Base-by-base conservation (phyloP, 2,113 vertebrate species). In the Corydoras maculifer region DNA sequence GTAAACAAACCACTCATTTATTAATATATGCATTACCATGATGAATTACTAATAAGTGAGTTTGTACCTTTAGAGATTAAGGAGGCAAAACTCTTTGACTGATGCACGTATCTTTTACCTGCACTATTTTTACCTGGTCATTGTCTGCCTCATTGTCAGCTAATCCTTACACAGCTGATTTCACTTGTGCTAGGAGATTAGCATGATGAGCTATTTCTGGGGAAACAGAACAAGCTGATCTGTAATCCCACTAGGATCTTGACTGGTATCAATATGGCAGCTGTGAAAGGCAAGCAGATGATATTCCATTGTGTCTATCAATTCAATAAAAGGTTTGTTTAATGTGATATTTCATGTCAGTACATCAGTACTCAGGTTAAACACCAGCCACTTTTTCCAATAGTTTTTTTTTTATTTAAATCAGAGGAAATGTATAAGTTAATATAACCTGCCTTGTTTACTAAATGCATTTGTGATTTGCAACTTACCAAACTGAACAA, bases 121-220 rank as follows among this genome's bases (percentile, higher is more conserved):
- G 59, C 15, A 9, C 48, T n/a, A n/a, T 68, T 68, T 78, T 79
- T 68, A 74, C 77, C 58, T 55, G 25, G 54, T 76, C 68, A 61
- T 74, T 62, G 50, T 57, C 68, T 61, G 35, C 49, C 61, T 73
- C 58, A 55, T 77, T 73, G 68, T 64, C 70, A 62, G 73, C 60
- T 82, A 82, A 86, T 83, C 84, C 83, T 70, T 65, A 70, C 65
- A 66, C 74, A 55, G 77, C 72, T 82, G 61, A 72, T 81, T 76
- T 79, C 76, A 81, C 81, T 77, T 65, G 65, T 80, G 73, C 13
- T 71, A 61, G 67, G 65, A 69, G 77, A 80, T 82, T 82, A 87
- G 77, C 77, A 72, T 53, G 55, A 13, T 4, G 48, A 78, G 75
- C 74, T 81, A 77, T 82, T 83, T 80, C 72, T 53, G 53, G 77